Base-by-base conservation (phyloP, 2,113 vertebrate species). In the Microcebus lehilahytsara region DNA sequence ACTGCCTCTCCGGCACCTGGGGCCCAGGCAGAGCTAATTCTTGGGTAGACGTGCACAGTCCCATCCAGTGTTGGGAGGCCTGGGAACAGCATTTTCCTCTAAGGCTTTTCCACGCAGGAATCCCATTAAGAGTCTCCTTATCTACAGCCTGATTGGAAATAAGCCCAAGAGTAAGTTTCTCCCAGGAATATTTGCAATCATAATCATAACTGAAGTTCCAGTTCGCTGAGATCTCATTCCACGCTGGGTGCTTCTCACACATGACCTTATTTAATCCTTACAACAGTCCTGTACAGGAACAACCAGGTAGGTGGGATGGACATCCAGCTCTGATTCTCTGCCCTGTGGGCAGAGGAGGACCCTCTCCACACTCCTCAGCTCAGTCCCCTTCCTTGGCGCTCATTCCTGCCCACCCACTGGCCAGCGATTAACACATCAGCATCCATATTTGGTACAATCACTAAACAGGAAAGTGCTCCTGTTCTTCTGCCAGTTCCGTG, bases 1-100 rank as follows among this genome's bases (percentile, higher is more conserved):
- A 13, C 8, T 37, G 14, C 16, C 16, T 66, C 19, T 7, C 30
- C 0, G 0, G 6, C 9, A 46, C 1, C 32, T 32, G 34, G 74
- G 51, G 46, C 66, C 72, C 34, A 34, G 71, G 17, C 53, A 58
- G 32, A 91, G 60, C 42, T 10, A 72, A 80, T 9, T 78, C 23
- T 32, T 53, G 0, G 19, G n/a, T 14, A 16, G 32, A 85, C 8
- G 19, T 0, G 14, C 79, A 9, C 0, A 0, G 32, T 49, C 62
- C 62, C 34, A n/a, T 5, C 32, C 20, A 56, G 60, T 3, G 40
- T 3, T 25, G 5, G 32, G n/a, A 42, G 19, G 22, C 23, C 42
- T 79, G 22, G 53, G 32, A n/a, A 62, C 22, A 58, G n/a, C 56
- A 53, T 75, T 58, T 42, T 51, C 64, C 71, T 84, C 37, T 32